phyloP scores from a whole-genome alignment of 2,113 vertebrate genomes.

The Nyctibius bracteatus region DNA sequence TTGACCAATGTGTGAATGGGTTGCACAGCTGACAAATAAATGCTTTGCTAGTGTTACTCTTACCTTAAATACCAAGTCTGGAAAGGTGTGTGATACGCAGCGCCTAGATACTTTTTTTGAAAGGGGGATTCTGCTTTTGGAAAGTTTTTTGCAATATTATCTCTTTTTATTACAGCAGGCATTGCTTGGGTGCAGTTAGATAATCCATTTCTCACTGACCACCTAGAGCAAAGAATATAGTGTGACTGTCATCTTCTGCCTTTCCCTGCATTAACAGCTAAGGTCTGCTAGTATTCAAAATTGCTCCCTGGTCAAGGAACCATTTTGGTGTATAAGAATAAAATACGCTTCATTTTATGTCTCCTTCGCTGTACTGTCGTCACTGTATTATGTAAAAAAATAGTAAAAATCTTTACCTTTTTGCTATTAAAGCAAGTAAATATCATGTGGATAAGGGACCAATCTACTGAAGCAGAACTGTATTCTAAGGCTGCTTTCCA shows the following conservation, averaged over 20 bases:
- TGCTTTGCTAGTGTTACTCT: background rate
- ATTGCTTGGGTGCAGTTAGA: background rate
- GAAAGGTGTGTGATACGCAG: rapidly evolving
- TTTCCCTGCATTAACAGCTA: background rate
- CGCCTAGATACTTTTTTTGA: background rate
- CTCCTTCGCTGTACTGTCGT: background rate
- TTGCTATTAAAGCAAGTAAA: background rate
- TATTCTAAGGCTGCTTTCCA: background rate
- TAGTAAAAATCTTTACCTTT: background rate
- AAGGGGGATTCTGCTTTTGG: background rate
- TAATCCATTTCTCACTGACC: background rate
- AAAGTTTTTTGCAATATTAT: rapidly evolving
- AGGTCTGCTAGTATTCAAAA: background rate
- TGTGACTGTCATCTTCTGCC: background rate
- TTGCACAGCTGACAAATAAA: background rate
- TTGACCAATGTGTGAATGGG: background rate
- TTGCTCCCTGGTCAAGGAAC: background rate
- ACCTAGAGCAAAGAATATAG: background rate
- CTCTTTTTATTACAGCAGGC: background rate
- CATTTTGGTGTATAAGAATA: background rate
- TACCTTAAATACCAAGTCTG: background rate
- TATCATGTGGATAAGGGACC: background rate
- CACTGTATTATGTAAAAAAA: background rate
- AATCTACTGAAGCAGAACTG: background rate
- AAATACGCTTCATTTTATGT: background rate